These are phyloP conservation scores for Pachyrhynchus sulphureomaculatus DNA, from an alignment of 1,140 invertebrate genomes.

Conservation along the genomic window DNA sequence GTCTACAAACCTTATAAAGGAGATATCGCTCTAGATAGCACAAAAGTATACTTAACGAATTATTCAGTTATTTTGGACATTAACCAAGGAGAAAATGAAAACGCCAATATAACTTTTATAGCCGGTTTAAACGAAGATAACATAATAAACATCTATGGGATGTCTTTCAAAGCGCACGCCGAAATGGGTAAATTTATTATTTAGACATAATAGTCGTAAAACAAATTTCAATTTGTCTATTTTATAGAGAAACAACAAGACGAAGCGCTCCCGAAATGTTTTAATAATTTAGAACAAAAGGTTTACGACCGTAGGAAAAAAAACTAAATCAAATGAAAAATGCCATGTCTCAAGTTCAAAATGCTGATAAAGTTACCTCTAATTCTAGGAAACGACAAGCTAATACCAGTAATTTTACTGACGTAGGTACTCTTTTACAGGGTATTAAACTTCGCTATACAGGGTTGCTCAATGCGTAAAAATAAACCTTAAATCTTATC, in stretches of 20 bases:
- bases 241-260: conserved; percentile 21
- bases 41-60: conserved; percentile 4
- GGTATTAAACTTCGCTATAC: too few species aligned
- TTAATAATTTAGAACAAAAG: conserved; percentile 25
- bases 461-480: too few species aligned
- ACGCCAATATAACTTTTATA: conserved; percentile 24
- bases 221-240: conserved; percentile 28
- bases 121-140: conserved; percentile 30
- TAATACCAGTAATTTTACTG: background rate
- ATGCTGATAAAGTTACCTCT: background rate
- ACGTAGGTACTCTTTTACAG: too few species aligned
- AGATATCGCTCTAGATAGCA: conserved; percentile 1
- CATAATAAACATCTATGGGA: conserved; percentile 27
- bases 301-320: conserved; percentile 10
- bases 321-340: conserved; percentile 21
- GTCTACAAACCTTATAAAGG: conserved; percentile 15
- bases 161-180: conserved; percentile 12
- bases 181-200: conserved; percentile 34
- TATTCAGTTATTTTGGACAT: conserved; percentile 29
- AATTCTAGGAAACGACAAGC: background rate
- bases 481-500: too few species aligned
- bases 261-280: conserved; percentile 18
- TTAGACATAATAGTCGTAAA: conserved; percentile 24
- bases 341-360: background rate
- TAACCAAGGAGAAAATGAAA: conserved; percentile 20